Evolutionary conservation across 2,888 invertebrate genomes (phyloP).

Genomic region (Eurytoma adleriae): DNA sequence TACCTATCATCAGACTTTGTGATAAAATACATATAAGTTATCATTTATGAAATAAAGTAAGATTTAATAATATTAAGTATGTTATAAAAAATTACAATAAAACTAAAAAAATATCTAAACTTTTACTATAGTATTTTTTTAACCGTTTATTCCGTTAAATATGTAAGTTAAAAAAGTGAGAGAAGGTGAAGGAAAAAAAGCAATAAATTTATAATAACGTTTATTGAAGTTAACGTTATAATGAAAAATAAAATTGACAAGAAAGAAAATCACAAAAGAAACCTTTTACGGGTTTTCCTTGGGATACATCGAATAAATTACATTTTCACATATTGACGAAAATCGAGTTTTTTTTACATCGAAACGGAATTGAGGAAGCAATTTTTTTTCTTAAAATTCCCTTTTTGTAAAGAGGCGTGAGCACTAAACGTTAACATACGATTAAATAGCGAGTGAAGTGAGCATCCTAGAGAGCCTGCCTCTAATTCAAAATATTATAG

Average conservation of each 20-base stretch:
- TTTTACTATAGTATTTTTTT: background rate
- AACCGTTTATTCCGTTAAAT: background rate
- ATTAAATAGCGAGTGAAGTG: constrained; percentile 47
- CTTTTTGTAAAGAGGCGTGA: constrained; percentile 26
- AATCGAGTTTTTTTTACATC: constrained; percentile 33
- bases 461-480: constrained; percentile 57
- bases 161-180: background rate
- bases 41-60: background rate
- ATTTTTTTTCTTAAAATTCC: constrained; percentile 10
- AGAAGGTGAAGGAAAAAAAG: background rate
- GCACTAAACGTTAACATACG: constrained; percentile 44
- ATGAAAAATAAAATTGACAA: constrained; percentile 66
- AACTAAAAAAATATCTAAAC: background rate
- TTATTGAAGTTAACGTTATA: constrained; percentile 68
- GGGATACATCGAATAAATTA: constrained; percentile 25
- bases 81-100: background rate
- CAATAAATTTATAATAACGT: constrained; percentile 65
- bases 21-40: constrained; percentile 26
- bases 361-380: constrained; percentile 42
- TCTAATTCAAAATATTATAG: constrained; percentile 49
- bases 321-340: constrained; percentile 42
- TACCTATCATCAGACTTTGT: constrained; percentile 14
- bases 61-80: background rate
- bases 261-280: constrained; percentile 58
- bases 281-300: constrained; percentile 5